phyloP scores from a whole-genome alignment of 2,888 invertebrate species.

The Erannis defoliaria region DNA sequence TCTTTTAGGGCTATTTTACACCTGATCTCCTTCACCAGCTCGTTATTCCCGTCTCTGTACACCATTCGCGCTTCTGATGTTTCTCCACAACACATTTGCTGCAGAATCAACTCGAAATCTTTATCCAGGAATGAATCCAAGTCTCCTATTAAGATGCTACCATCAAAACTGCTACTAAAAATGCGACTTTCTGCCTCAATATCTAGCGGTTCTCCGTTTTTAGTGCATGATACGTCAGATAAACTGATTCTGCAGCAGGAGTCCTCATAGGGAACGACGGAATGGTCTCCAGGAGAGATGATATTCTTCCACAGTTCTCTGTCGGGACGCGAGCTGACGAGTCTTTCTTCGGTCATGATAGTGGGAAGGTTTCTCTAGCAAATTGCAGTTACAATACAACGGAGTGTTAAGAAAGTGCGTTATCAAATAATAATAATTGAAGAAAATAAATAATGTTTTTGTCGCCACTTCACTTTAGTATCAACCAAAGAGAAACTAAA shows the following conservation, averaged over 20 bases:
- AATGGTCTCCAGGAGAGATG: conserved; percentile 71
- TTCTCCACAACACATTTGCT: conserved; percentile 84
- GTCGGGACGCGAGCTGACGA: conserved; percentile 67
- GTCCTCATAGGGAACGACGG: conserved; percentile 77
- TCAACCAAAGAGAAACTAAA: too few relatives aligned
- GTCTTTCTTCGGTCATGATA: conserved; percentile 64
- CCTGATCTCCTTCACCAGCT: conserved; percentile 64
- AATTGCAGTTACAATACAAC: too few relatives aligned
- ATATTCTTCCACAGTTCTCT: conserved; percentile 74
- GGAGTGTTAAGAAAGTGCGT: too few relatives aligned
- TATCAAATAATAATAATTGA: too few relatives aligned
- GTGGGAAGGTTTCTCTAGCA: too few relatives aligned
- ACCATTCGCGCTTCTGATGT: conserved; percentile 69
- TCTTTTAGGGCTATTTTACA: conserved; percentile 76
- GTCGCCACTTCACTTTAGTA: too few relatives aligned
- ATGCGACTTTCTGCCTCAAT: conserved; percentile 70
- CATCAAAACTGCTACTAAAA: conserved; percentile 71
- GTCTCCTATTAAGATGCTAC: conserved; percentile 81
- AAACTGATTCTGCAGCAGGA: conserved; percentile 73
- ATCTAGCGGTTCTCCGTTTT: conserved; percentile 58
- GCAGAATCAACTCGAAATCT: conserved; percentile 83
- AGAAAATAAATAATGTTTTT: too few relatives aligned
- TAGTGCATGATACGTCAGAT: conserved; percentile 63
- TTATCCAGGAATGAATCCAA: conserved; percentile 79
- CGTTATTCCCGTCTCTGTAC: conserved; percentile 65